Conservation (phyloP, 2,113 vertebrate species). For the Spilogale gracilis region DNA sequence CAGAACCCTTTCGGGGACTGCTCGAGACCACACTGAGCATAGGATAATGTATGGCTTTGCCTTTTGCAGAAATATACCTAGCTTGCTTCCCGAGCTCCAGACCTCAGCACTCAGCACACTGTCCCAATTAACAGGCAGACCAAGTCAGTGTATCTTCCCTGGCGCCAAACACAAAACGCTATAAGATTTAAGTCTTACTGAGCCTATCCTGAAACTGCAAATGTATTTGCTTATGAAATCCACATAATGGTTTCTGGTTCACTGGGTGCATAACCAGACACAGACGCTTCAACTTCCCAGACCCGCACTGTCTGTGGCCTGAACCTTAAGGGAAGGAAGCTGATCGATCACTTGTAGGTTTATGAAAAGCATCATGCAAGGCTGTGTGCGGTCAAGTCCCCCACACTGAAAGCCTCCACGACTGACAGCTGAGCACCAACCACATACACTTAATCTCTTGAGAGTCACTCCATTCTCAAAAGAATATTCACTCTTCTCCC, state of each 20-base stretch:
- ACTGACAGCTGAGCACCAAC: neutral
- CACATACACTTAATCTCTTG: neutral
- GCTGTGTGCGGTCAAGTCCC: neutral
- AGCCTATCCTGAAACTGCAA: neutral
- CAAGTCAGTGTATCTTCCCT: neutral
- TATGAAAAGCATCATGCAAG: neutral
- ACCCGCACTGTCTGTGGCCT: neutral
- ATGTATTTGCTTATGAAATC: neutral
- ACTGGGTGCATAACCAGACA: neutral
- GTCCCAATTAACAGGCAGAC: neutral
- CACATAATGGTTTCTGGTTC: neutral
- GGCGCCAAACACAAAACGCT: neutral
- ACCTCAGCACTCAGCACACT: neutral
- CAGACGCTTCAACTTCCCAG: neutral
- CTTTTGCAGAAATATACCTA: neutral
- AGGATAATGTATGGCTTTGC: neutral
- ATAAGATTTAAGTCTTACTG: neutral
- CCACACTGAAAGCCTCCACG: neutral
- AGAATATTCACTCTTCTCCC: neutral
- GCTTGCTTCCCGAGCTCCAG: neutral
- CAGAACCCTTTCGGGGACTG: neutral
- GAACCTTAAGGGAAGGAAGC: neutral
- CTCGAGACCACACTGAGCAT: neutral
- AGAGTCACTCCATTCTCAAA: neutral
- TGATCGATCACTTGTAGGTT: fast-evolving